Conservation (phyloP, 2,113 vertebrate species). For the Oreochromis aureus region DNA sequence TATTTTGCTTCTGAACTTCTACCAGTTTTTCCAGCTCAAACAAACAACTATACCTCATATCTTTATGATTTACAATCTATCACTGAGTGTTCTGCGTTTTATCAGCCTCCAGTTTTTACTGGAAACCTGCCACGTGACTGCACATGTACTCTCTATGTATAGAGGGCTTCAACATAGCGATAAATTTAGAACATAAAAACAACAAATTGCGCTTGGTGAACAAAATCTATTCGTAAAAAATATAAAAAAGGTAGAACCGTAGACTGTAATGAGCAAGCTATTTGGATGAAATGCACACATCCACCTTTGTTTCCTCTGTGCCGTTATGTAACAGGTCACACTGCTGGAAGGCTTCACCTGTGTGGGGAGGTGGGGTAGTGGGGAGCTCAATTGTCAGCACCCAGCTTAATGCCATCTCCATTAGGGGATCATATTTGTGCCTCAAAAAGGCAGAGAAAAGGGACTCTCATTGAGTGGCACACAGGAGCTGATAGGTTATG, state of each 20-base stretch:
- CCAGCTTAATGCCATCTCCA: constrained; percentile 19
- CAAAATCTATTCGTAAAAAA: background rate
- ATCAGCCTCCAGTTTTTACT: background rate
- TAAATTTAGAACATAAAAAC: background rate
- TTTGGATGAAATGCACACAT: background rate
- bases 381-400: constrained; percentile 11
- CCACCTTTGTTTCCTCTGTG: background rate
- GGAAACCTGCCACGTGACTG: background rate
- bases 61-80: background rate
- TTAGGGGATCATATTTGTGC: constrained; percentile 54
- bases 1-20: background rate
- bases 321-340: constrained; percentile 28
- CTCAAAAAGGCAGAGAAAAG: constrained; percentile 37
- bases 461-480: constrained; percentile 4
- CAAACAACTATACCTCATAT: background rate
- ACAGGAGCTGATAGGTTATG: constrained; percentile 51
- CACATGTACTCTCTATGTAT: background rate
- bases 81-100: background rate
- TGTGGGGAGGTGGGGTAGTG: background rate
- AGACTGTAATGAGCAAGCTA: background rate
- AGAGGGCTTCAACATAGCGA: background rate
- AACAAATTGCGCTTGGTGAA: background rate
- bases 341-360: constrained; percentile 32
- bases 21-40: background rate
- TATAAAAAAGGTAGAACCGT: background rate